Evolutionary conservation across 2,888 invertebrate genomes (phyloP).

Genomic region (Alloscopus bannaensis): DNA sequence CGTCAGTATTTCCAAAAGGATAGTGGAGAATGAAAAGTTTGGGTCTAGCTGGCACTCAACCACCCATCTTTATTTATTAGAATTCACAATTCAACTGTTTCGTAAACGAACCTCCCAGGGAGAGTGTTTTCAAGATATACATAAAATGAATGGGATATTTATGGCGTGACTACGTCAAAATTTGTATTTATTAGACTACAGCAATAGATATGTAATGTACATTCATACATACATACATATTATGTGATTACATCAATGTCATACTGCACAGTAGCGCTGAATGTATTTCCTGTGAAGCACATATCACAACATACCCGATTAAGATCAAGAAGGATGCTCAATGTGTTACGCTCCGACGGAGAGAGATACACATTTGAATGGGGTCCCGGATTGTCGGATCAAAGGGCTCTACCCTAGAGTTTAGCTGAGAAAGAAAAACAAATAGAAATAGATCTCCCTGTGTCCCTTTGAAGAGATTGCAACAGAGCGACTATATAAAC

Average conservation of each 20-base stretch:
- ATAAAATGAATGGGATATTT: no score
- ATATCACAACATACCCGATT: conserved; percentile 22
- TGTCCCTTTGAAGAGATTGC: conserved; percentile 27
- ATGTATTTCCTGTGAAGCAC: not conserved
- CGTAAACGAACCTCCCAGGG: conserved; percentile 11
- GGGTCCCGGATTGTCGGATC: conserved; percentile 46
- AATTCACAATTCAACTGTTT: no score
- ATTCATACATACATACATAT: not conserved
- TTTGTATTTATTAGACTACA: not conserved
- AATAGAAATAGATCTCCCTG: conserved; percentile 47
- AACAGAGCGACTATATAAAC: conserved; percentile 36
- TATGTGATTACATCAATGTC: no score
- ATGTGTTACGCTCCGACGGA: not conserved
- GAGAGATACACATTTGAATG: not conserved
- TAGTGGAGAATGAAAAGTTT: no score
- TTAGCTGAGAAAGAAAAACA: conserved; percentile 34
- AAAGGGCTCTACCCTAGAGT: conserved; percentile 34
- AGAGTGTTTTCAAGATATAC: no score
- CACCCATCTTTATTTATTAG: not conserved
- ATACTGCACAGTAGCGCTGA: not conserved
- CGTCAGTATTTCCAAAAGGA: no score
- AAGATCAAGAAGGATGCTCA: conserved; percentile 15
- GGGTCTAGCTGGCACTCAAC: no score
- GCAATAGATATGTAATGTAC: not conserved
- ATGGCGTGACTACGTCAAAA: no score